Evolutionary conservation across 2,797 vertebrate genomes (phyloP), one percentile per base, ranked within the genome.

Genomic region (Mallotus villosus): DNA sequence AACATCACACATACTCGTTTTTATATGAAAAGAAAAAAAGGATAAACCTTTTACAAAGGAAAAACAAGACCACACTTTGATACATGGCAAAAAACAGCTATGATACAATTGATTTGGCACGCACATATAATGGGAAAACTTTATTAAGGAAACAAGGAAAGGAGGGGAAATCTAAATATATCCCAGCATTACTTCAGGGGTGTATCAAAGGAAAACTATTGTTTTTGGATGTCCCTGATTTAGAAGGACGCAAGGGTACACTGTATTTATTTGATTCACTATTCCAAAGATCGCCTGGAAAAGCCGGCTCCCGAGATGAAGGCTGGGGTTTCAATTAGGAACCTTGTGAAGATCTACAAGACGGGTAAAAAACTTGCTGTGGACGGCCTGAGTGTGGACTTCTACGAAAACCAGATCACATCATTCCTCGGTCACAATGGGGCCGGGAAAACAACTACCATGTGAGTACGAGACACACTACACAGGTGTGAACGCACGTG

Each of bases 391-490:
- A 96, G 93, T 0, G 62, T 98, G 72, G 97, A 97, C 89, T 99
- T 99, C 87, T 97, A 95, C 0, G 94, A 99, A 88, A 95, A 96
- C 67, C 97, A 99, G 77, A 99, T 99, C 84, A 98, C 97, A 4
- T 99, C 98, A 2, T 99, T 99, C 71, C 89, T 99, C 29, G 98
- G 98, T 70, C 98, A 99, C 87, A 99, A 99, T 1, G 98, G 98
- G 85, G 98, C 98, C 0, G 93, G 93, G 46, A 94, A 94, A 87
- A 94, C 93, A 2, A 99, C 97, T 70, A 99, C 97, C 12, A 98
- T 99, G 97, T 97, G 93, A 95, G 96, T 81, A 22, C 11, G 41
- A 46, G 41, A 14, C 19, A 6, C 22, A 19, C 27, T 6, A 63
- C 29, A 8, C 27, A 4, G 3, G 12, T 12, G 41, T 46, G 8